Evolutionary conservation across 2,888 invertebrate genomes (phyloP).

Genomic region (Chloroclystis v-ata): DNA sequence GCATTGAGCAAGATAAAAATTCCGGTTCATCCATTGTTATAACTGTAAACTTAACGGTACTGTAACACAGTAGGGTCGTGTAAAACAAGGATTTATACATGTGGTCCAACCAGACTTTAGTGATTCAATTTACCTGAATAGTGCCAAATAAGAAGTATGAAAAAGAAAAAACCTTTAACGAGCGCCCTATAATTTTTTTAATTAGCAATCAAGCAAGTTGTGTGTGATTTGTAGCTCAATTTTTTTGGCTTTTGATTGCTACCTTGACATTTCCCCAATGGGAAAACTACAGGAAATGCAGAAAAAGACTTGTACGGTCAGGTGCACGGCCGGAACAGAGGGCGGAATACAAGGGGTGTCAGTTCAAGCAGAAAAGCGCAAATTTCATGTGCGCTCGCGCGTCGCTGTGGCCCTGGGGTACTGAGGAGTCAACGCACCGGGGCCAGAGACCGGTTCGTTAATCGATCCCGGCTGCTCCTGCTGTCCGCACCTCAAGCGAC

Average conservation of each 20-base stretch:
- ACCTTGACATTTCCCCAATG: slow-evolving; percentile 21
- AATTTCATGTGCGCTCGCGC: slow-evolving; percentile 48
- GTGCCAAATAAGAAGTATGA: no score
- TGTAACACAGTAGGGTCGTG: neutral
- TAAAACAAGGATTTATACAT: no score
- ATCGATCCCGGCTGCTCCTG: slow-evolving; percentile 69
- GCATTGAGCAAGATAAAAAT: slow-evolving; percentile 13
- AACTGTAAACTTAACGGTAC: neutral
- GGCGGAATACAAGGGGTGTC: slow-evolving; percentile 18
- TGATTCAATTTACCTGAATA: no score
- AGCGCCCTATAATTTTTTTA: slow-evolving; percentile 21
- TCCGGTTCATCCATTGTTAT: slow-evolving; percentile 11
- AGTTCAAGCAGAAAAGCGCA: slow-evolving; percentile 44
- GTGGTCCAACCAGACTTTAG: no score
- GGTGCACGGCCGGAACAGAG: neutral
- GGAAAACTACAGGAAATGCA: slow-evolving; percentile 21
- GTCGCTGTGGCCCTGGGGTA: slow-evolving; percentile 36
- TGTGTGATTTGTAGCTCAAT: slow-evolving; percentile 19
- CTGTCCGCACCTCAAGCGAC: slow-evolving; percentile 64
- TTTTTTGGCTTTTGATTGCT: slow-evolving; percentile 21
- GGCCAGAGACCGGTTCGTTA: slow-evolving; percentile 72
- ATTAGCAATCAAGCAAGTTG: slow-evolving; percentile 11
- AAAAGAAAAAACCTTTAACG: slow-evolving; percentile 17
- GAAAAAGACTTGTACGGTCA: slow-evolving; percentile 9
- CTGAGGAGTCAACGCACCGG: slow-evolving; percentile 71